Evolutionary conservation across 2,113 vertebrate species (phyloP).

Genomic region (Nematolebias whitei): DNA sequence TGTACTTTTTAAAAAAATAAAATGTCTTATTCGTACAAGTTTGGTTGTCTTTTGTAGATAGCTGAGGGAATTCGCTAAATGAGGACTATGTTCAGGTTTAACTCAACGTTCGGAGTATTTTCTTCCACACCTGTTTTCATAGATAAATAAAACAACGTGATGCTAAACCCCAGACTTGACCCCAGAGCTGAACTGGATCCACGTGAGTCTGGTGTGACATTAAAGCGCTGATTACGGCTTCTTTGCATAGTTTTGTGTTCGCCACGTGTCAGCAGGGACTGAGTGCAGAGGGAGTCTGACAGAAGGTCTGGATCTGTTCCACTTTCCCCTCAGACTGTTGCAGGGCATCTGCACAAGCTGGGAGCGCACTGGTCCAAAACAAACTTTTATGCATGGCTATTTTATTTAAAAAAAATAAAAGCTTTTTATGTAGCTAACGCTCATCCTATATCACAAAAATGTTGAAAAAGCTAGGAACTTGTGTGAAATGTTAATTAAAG

Average conservation of each 20-base stretch:
- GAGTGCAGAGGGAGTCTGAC: constrained; percentile 51
- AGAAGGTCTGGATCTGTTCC: constrained; percentile 76
- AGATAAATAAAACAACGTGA: not conserved
- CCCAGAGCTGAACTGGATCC: not conserved
- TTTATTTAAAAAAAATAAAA: no score
- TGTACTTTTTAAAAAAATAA: constrained; percentile 65
- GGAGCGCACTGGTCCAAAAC: constrained; percentile 38
- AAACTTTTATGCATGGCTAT: constrained; percentile 5
- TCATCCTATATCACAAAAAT: no score
- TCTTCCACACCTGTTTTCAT: no score
- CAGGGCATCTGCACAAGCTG: constrained; percentile 21
- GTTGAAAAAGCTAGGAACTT: no score
- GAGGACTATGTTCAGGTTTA: no score
- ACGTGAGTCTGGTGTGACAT: not conserved
- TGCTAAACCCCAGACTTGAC: not conserved
- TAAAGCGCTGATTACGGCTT: not conserved
- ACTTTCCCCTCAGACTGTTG: constrained; percentile 37
- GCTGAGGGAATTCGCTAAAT: no score
- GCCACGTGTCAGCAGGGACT: constrained; percentile 79
- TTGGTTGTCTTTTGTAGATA: constrained; percentile 4
- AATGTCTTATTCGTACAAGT: constrained; percentile 27
- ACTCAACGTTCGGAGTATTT: no score
- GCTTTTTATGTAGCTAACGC: no score
- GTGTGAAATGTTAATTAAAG: no score
- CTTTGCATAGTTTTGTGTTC: constrained; percentile 40